Conservation (phyloP, 2,888 invertebrate species). For the Glomeris marginata region DNA sequence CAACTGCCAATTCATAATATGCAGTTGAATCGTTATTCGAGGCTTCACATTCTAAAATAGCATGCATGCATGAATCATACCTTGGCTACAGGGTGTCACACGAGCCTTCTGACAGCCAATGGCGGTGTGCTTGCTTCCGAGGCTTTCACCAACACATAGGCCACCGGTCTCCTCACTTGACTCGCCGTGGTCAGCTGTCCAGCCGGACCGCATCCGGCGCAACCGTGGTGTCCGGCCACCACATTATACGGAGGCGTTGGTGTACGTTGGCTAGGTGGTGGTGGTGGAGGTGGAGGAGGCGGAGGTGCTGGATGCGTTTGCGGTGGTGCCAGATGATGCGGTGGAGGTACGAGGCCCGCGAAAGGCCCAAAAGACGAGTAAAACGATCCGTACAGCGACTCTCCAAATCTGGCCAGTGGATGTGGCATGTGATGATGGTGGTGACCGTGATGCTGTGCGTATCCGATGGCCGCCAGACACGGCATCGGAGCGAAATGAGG, state of each 20-base stretch:
- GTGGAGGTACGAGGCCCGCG: not conserved
- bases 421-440: not conserved
- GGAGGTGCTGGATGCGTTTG: not conserved
- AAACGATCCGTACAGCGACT: not conserved
- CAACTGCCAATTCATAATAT: too few relatives aligned
- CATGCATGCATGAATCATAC: too few relatives aligned
- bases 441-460: not conserved
- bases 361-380: not conserved
- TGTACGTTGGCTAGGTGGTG: not conserved
- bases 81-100: too few relatives aligned
- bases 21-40: too few relatives aligned
- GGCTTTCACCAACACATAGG: constrained; percentile 3
- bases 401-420: not conserved
- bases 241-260: too few relatives aligned
- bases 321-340: not conserved
- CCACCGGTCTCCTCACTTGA: not conserved
- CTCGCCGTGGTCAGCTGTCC: not conserved
- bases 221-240: too few relatives aligned
- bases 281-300: not conserved
- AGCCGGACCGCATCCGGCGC: too few relatives aligned
- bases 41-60: too few relatives aligned
- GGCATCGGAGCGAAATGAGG: too few relatives aligned
- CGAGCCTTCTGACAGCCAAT: too few relatives aligned
- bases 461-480: not conserved
- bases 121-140: too few relatives aligned